These are phyloP conservation scores for Leptinotarsa haldemani DNA, from an alignment of 2,888 invertebrate species.

Conservation along the genomic window DNA sequence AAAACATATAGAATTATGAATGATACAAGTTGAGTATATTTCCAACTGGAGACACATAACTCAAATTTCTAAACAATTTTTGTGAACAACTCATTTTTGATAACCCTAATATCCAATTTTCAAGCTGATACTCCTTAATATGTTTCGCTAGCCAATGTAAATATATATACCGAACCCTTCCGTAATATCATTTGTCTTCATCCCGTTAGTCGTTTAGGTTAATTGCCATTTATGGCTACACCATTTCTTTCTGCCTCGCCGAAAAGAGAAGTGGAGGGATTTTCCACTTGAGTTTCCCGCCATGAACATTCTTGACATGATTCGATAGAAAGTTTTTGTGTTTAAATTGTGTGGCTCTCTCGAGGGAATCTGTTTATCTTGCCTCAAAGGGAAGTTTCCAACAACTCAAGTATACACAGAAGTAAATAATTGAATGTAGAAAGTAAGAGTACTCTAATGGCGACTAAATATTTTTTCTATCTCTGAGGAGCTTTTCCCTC, in stretches of 20 bases:
- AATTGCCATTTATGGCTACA: conserved; percentile 14
- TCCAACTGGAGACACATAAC: too few relatives aligned
- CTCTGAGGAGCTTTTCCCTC: neutral
- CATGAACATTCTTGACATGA: conserved; percentile 6
- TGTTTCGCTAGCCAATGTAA: too few relatives aligned
- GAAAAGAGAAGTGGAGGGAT: conserved; percentile 1
- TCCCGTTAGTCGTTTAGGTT: neutral
- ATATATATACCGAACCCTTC: neutral
- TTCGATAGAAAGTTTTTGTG: conserved; percentile 16
- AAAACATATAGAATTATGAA: too few relatives aligned
- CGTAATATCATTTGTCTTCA: neutral
- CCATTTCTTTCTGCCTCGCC: neutral
- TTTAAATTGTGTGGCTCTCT: conserved; percentile 1
- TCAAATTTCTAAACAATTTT: too few relatives aligned
- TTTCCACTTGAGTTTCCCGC: neutral
- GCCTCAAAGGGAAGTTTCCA: conserved; percentile 9
- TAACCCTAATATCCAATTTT: too few relatives aligned
- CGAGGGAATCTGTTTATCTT: conserved; percentile 6
- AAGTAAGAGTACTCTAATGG: neutral
- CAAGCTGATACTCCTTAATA: too few relatives aligned
- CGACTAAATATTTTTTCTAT: neutral
- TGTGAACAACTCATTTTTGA: too few relatives aligned
- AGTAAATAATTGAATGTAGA: conserved; percentile 5
- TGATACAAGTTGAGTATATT: too few relatives aligned
- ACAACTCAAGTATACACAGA: conserved; percentile 2